These are phyloP conservation scores for Euzophera pinguis DNA, from an alignment of 2,888 invertebrate genomes.

Conservation along the genomic window DNA sequence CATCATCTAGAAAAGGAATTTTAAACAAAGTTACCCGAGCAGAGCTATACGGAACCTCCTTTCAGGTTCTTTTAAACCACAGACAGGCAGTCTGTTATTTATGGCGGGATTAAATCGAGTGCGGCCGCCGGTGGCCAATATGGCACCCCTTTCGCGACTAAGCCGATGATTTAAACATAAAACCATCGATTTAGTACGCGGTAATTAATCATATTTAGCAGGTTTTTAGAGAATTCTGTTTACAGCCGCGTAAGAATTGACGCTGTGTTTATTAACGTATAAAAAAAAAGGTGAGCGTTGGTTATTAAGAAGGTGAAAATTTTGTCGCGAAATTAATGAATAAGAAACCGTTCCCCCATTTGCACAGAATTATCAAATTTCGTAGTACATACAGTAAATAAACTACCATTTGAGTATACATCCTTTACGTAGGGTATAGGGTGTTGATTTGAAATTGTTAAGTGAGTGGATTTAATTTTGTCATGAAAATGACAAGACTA, in stretches of 20 bases:
- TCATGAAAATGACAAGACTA: too few species aligned
- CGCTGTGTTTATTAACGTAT: constrained; percentile 8
- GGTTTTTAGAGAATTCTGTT: constrained; percentile 39
- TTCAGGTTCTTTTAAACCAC: constrained; percentile 38
- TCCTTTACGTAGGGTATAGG: too few species aligned
- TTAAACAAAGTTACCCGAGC: not conserved
- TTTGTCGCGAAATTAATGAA: not conserved
- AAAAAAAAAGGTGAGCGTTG: not conserved
- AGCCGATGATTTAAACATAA: constrained; percentile 68
- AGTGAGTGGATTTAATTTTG: too few species aligned
- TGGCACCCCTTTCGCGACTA: constrained; percentile 48
- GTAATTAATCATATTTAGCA: constrained; percentile 62
- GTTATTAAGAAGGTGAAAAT: not conserved
- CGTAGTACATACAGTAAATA: too few species aligned
- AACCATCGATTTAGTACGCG: constrained; percentile 55
- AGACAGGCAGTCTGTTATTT: constrained; percentile 62
- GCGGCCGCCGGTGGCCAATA: constrained; percentile 50
- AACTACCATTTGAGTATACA: too few species aligned
- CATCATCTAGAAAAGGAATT: not conserved
- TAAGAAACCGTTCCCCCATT: too few species aligned
- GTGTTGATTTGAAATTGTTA: too few species aligned
- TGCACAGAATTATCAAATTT: too few species aligned
- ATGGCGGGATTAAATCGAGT: constrained; percentile 58
- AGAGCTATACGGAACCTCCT: constrained; percentile 1
- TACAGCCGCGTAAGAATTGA: constrained; percentile 30